Percentiles rank a stretch among this genome's conserved stretches.
These are phyloP conservation scores for Hippocampus mohnikei DNA, from an alignment of 2,113 vertebrate species.

Conservation along the genomic window DNA sequence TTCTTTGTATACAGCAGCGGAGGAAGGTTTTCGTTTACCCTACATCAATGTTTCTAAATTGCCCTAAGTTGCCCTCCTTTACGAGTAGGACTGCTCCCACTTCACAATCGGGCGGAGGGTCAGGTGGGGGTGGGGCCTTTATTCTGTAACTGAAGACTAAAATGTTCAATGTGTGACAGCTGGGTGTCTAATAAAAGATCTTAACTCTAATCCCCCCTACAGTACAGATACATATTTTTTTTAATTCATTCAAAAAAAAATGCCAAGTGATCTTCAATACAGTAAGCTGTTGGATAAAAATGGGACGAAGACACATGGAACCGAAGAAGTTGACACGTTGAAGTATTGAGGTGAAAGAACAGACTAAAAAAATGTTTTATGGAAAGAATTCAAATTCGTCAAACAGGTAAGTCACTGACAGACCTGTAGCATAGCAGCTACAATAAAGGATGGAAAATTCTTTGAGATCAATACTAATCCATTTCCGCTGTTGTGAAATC, in stretches of 20 bases:
- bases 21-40: no score
- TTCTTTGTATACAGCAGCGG: no score
- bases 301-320: neutral
- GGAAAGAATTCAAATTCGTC: neutral
- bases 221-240: neutral
- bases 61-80: neutral
- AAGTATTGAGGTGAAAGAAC: no score
- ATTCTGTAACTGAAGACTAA: slow-evolving; percentile 39
- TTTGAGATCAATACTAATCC: neutral
- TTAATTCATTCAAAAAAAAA: neutral
- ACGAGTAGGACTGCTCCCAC: neutral
- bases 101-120: neutral
- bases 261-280: neutral
- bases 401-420: no score
- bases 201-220: slow-evolving; percentile 41
- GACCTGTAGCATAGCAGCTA: no score
- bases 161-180: slow-evolving; percentile 57
- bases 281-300: no score
- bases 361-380: no score
- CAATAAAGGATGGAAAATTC: neutral
- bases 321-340: no score
- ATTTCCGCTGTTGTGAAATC: no score
- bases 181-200: slow-evolving; percentile 62
- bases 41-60: no score
- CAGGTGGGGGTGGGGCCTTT: slow-evolving; percentile 32